Base-by-base conservation (phyloP, 2,113 vertebrate genomes). In the Muscicapa adusta region DNA sequence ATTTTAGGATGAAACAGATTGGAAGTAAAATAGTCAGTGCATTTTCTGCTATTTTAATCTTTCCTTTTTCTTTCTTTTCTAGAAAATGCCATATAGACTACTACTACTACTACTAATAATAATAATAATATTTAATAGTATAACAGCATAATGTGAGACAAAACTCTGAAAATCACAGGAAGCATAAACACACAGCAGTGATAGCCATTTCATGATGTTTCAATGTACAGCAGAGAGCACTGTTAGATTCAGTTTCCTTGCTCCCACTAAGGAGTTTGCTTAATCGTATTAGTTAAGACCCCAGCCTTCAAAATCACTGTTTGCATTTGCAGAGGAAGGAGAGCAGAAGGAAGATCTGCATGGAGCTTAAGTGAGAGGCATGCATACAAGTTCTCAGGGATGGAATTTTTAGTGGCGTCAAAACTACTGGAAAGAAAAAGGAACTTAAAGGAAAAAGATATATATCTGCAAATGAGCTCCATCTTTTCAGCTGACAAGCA, bases 371-470 rank as follows among this genome's bases (percentile, higher is more conserved):
- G 48, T 42, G 56, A 81, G 40, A 40, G 16, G 15, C 8, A 76
- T 6, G 6, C 16, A 48, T 79, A 8, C 25, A 31, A 60, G 60
- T 84, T 81, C 43, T 57, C 25, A 45, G 28, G 25, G 25, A 56
- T 34, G 33, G 23, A 76, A 75, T 84, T 92, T 91, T 65, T 72
- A 48, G 22, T n/a, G 12, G 11, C 75, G 53, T 78, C 86, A 87
- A 65, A 92, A 89, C 34, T 87, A 65, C 22, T 34, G 48, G 17
- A 71, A 83, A 70, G n/a, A 65, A 42, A 91, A 84, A 86, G 33
- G 40, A 77, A 94, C 73, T 71, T 60, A 61, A 36, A 78, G n/a
- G 20, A 78, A 92, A 92, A 84, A 79, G 33, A 31, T 7, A 74
- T n/a, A 54, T 28, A 67, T 53, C 68, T 87, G 38, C 62, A 93